phyloP scores from a whole-genome alignment of 2,797 vertebrate species.

The Catharus ustulatus region DNA sequence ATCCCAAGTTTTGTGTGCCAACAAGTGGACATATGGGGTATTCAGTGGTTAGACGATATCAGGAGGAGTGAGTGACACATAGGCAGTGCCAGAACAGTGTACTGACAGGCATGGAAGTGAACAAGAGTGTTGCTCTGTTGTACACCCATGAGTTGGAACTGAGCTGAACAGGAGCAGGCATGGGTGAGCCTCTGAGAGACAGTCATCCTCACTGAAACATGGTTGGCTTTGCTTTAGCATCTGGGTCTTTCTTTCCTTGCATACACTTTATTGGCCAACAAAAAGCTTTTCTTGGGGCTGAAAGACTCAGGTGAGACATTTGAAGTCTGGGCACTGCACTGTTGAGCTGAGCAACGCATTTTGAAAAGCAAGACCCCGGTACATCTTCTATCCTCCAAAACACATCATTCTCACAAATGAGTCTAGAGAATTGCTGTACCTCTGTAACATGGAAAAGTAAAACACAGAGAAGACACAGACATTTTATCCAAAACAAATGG shows the following conservation, averaged over 20 bases:
- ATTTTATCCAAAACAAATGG: slow-evolving; percentile 17
- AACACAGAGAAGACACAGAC: background rate
- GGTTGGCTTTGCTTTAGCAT: background rate
- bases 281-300: background rate
- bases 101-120: background rate
- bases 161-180: background rate
- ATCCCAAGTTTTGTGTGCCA: background rate
- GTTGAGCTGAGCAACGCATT: background rate
- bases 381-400: background rate
- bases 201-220: background rate
- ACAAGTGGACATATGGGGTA: background rate
- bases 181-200: background rate
- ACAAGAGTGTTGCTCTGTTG: background rate
- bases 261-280: background rate
- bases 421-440: background rate
- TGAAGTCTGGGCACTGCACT: background rate
- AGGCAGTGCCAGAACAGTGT: background rate
- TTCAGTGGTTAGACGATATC: background rate
- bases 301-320: background rate
- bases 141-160: background rate
- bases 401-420: background rate
- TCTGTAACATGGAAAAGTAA: background rate
- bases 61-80: background rate
- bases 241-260: background rate
- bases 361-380: background rate